These are phyloP conservation scores for Arctopsyche grandis DNA, from an alignment of 1,140 invertebrate genomes.

Conservation along the genomic window DNA sequence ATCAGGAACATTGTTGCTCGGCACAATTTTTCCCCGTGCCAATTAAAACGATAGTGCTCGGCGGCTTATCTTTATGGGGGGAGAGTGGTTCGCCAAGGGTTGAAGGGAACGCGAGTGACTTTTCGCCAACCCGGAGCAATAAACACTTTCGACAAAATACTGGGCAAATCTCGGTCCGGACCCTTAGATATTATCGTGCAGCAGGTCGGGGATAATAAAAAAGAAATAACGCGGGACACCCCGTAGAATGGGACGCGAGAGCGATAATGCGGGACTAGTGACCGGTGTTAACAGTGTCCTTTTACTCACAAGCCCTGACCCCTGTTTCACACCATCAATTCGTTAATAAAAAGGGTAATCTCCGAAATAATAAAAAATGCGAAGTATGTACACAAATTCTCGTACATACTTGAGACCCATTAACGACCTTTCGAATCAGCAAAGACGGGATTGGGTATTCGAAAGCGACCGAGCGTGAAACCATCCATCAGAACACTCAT, in stretches of 20 bases:
- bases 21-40: not conserved
- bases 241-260: not conserved
- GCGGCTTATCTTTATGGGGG: not conserved
- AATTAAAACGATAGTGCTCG: not conserved
- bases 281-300: conserved; percentile 6
- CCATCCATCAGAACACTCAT: conserved; percentile 41
- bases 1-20: too few species aligned
- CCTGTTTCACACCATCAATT: too few species aligned
- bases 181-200: conserved; percentile 6
- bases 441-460: conserved; percentile 44
- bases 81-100: not conserved
- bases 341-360: too few species aligned
- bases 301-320: not conserved
- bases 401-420: too few species aligned
- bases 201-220: conserved; percentile 9
- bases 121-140: conserved; percentile 1
- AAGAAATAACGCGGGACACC: conserved; percentile 14
- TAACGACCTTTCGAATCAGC: not conserved
- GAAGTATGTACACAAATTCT: not conserved
- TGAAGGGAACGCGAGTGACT: not conserved
- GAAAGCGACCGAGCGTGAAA: conserved; percentile 45
- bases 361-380: too few species aligned
- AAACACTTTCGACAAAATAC: conserved; percentile 24
- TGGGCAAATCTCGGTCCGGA: not conserved
- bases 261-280: not conserved